A percentile compares a stretch with the other conserved stretches of the same genome.
phyloP scores from a whole-genome alignment of 2,888 invertebrate genomes.

The Zygaena filipendulae region DNA sequence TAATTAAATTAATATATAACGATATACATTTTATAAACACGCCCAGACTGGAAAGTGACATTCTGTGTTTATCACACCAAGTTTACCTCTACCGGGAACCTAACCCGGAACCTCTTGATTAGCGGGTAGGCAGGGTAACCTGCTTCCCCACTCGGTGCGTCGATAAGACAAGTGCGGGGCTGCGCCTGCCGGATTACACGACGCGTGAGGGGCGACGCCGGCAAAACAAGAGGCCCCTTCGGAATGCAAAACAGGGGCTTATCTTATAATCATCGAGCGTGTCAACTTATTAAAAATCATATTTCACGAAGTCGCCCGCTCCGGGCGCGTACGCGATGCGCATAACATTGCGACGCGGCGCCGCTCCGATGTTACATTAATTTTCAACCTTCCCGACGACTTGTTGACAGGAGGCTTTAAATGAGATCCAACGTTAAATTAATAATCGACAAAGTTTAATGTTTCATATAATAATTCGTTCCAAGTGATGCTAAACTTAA shows the following conservation, averaged over 20 bases:
- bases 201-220: constrained; percentile 35
- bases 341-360: constrained; percentile 30
- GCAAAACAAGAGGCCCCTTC: constrained; percentile 53
- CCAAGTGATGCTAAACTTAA: no score
- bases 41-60: no score
- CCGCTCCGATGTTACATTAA: constrained; percentile 27
- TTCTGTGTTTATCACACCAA: no score
- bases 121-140: no score
- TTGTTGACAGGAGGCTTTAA: constrained; percentile 30
- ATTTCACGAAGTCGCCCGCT: constrained; percentile 51
- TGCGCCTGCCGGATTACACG: constrained; percentile 53
- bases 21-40: constrained; percentile 30
- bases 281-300: constrained; percentile 70
- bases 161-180: no score
- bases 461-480: no score
- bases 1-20: constrained; percentile 26
- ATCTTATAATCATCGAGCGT: constrained; percentile 69
- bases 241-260: constrained; percentile 67
- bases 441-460: constrained; percentile 16
- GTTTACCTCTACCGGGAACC: no score
- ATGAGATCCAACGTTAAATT: constrained; percentile 27
- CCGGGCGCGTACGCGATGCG: constrained; percentile 35
- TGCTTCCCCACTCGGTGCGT: no score
- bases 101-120: no score
- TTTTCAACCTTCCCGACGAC: constrained; percentile 28